phyloP scores from a whole-genome alignment of 2,888 invertebrate species.

The Lampropteryx suffumata region DNA sequence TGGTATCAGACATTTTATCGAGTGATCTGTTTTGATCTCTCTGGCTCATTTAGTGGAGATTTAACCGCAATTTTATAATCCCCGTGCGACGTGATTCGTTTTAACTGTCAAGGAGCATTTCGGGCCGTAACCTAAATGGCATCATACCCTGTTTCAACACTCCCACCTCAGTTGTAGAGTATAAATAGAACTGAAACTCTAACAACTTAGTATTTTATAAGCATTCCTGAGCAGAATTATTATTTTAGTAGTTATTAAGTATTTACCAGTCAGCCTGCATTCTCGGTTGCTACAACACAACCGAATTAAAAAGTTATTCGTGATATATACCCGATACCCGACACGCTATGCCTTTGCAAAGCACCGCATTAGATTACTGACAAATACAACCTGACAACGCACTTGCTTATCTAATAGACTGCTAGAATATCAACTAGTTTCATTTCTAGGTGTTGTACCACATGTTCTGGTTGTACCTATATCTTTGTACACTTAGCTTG shows the following conservation, averaged over 20 bases:
- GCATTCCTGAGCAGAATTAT: too few species aligned
- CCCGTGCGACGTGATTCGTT: conserved; percentile 64
- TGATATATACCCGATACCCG: too few species aligned
- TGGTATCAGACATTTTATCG: too few species aligned
- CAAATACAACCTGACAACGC: too few species aligned
- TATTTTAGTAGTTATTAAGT: too few species aligned
- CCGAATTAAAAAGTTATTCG: too few species aligned
- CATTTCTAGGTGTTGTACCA: neutral
- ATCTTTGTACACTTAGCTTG: conserved; percentile 30
- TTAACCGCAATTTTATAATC: conserved; percentile 68
- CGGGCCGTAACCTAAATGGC: conserved; percentile 57
- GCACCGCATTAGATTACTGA: too few species aligned
- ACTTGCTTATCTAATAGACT: too few species aligned
- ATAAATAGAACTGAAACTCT: conserved; percentile 6
- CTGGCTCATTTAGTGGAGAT: conserved; percentile 39
- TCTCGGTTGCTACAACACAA: too few species aligned
- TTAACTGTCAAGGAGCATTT: conserved; percentile 67
- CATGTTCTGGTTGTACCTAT: conserved; percentile 5
- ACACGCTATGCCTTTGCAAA: too few species aligned
- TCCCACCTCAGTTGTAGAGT: conserved; percentile 8
- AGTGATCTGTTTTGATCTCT: conserved; percentile 2
- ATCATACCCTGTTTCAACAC: conserved; percentile 47
- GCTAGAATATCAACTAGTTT: neutral
- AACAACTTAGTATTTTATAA: neutral
- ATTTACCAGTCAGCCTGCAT: too few species aligned